Evolutionary conservation across 2,113 vertebrate genomes (phyloP), one percentile per base, ranked within the genome.

Genomic region (Myotis yumanensis): DNA sequence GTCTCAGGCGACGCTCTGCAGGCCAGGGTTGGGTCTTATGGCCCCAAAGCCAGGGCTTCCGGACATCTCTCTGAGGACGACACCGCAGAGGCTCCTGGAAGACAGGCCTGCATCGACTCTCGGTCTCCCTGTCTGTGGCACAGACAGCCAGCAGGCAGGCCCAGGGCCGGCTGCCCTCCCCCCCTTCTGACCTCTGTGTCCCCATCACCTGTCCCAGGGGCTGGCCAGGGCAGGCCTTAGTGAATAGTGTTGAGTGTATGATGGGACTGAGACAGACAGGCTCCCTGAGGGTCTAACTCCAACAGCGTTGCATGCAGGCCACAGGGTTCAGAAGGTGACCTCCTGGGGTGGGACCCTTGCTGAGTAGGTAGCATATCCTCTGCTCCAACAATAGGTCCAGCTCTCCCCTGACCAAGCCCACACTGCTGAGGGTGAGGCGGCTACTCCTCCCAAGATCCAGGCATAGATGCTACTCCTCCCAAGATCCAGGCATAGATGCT

Each of bases 371-470:
- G 46, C 35, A 3, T 1, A 2, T 1, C 4, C 40, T 52, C 68
- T 57, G 43, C 52, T 69, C 69, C 15, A 28, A 84, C 9, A 25
- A 8, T 0, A 57, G 51, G 73, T 10, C 51, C 52, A n/a, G 46
- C 15, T 30, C 59, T 8, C 23, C 43, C 28, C 46, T 11, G 43
- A 14, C 40, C 32, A 7, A 54, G 75, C 16, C 37, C 51, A 32
- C 10, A 66, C 17, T 62, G 43, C 87, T 54, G 28, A 11, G 8
- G 48, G 37, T 0, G 0, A 0, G 11, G 16, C 1, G 28, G 73
- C 59, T 32, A 3, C 22, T 69, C 18, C 17, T 14, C 37, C 71
- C 40, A 16, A 15, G 5, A 40, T 40, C 23, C 30, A 35, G 81
- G 57, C 59, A 9, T 0, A 37, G 81, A 59, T 22, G 73, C 68